These are phyloP conservation scores for Botia kubotai DNA, from an alignment of 2,797 vertebrate species.

Conservation along the genomic window DNA sequence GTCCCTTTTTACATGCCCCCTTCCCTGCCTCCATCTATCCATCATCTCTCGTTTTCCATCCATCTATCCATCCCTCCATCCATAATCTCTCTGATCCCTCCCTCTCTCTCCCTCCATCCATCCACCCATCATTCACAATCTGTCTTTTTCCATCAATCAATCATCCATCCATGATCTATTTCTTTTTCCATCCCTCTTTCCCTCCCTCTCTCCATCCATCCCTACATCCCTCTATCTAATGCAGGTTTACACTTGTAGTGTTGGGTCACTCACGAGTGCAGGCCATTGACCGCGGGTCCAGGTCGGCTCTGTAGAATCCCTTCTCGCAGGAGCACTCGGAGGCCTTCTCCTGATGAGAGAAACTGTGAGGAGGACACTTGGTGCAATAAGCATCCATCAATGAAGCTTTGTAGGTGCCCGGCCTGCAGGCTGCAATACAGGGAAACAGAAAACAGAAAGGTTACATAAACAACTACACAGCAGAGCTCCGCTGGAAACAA, in stretches of 20 bases:
- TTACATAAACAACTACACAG: background rate
- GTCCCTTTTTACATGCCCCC: too few species aligned
- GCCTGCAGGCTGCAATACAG: slow-evolving; percentile 74
- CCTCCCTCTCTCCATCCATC: background rate
- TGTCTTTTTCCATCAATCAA: too few species aligned
- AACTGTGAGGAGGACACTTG: slow-evolving; percentile 85
- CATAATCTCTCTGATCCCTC: too few species aligned
- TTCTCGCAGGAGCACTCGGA: slow-evolving; percentile 80
- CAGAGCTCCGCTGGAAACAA: background rate
- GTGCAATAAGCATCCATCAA: slow-evolving; percentile 83
- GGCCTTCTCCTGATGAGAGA: slow-evolving; percentile 78
- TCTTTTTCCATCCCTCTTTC: background rate
- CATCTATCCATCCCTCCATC: too few species aligned
- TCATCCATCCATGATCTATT: background rate
- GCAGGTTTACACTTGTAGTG: background rate
- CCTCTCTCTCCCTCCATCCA: too few species aligned
- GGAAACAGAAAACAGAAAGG: slow-evolving; percentile 11
- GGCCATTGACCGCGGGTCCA: slow-evolving; percentile 81
- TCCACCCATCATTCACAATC: too few species aligned
- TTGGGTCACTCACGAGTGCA: slow-evolving; percentile 81
- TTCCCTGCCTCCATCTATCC: too few species aligned
- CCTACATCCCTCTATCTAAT: slow-evolving; percentile 18
- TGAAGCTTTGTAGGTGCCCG: slow-evolving; percentile 83
- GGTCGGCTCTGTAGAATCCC: slow-evolving; percentile 79
- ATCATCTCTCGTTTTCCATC: too few species aligned